Evolutionary conservation across 1,140 invertebrate genomes (phyloP).

Genomic region (Phthorimaea operculella): DNA sequence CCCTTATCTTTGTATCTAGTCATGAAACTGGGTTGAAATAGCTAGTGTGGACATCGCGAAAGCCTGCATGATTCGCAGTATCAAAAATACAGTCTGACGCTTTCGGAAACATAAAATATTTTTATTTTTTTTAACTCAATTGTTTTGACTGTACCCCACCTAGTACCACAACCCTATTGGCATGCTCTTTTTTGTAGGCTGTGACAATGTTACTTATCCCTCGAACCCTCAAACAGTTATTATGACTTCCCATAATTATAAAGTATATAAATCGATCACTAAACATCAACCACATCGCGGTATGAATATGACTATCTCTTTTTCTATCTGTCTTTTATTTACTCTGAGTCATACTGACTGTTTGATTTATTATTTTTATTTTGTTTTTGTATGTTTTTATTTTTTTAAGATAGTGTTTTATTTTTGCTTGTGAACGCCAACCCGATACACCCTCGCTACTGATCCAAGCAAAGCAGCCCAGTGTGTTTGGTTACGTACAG

Average conservation of each 20-base stretch:
- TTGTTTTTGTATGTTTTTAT: constrained; percentile 45
- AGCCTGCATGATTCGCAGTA: constrained; percentile 44
- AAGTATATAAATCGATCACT: constrained; percentile 24
- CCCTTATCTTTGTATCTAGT: constrained; percentile 24
- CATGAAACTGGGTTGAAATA: constrained; percentile 40
- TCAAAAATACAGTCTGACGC: constrained; percentile 53
- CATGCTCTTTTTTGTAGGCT: constrained; percentile 56
- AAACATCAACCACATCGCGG: constrained; percentile 51
- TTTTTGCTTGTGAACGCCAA: constrained; percentile 65
- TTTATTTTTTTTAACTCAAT: constrained; percentile 34
- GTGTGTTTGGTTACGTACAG: constrained; percentile 24
- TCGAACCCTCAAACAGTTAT: constrained; percentile 59
- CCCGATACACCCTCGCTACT: constrained; percentile 58
- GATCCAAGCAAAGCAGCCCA: constrained; percentile 39
- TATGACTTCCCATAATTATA: constrained; percentile 54
- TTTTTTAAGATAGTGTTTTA: constrained; percentile 53
- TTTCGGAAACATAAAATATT: constrained; percentile 35
- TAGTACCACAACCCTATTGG: constrained; percentile 35
- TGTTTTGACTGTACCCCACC: constrained; percentile 39
- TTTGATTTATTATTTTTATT: constrained; percentile 56
- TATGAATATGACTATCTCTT: constrained; percentile 60
- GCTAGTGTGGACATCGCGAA: constrained; percentile 30
- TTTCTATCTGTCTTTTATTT: constrained; percentile 62
- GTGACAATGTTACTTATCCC: constrained; percentile 61
- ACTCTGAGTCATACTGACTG: constrained; percentile 66